These are phyloP conservation scores for Cirrhinus mrigala DNA, from an alignment of 2,797 vertebrate genomes.

Conservation along the genomic window DNA sequence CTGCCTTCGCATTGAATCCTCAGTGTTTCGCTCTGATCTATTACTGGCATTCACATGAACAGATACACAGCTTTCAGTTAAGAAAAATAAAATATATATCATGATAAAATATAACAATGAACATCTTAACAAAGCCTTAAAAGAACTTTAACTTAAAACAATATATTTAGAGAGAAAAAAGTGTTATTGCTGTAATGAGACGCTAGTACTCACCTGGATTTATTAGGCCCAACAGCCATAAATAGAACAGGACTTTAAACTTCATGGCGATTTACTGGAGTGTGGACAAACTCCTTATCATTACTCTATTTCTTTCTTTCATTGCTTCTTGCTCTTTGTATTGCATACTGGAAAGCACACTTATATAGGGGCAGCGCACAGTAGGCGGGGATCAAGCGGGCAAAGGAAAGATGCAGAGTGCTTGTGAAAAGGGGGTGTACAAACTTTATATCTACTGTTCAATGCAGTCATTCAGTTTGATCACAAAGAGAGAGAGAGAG, in stretches of 20 bases:
- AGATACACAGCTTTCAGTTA: not conserved
- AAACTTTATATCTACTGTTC: slow-evolving; percentile 37
- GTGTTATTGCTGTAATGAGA: not conserved
- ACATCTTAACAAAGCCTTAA: not conserved
- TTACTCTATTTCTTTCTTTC: slow-evolving; percentile 42
- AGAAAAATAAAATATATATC: no score
- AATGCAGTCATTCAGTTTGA: slow-evolving; percentile 31
- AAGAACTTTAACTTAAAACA: not conserved
- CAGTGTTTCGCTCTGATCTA: not conserved
- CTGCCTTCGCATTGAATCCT: not conserved
- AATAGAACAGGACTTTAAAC: slow-evolving; percentile 81
- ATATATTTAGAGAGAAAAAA: not conserved
- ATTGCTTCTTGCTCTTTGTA: slow-evolving; percentile 35
- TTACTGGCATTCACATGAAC: not conserved
- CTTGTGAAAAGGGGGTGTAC: slow-evolving; percentile 23
- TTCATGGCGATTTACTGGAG: slow-evolving; percentile 72
- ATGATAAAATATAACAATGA: not conserved
- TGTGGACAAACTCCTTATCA: slow-evolving; percentile 74
- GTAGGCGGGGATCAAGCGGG: slow-evolving; percentile 47
- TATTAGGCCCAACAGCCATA: slow-evolving; percentile 71
- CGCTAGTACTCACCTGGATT: slow-evolving; percentile 76
- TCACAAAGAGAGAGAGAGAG: slow-evolving; percentile 17
- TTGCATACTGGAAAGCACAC: slow-evolving; percentile 16
- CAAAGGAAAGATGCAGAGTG: slow-evolving; percentile 28
- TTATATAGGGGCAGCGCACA: slow-evolving; percentile 50